A percentile compares a stretch with the other conserved stretches of the same genome.
Conservation (phyloP, 1,140 invertebrate species). For the Bacillus rossius region DNA sequence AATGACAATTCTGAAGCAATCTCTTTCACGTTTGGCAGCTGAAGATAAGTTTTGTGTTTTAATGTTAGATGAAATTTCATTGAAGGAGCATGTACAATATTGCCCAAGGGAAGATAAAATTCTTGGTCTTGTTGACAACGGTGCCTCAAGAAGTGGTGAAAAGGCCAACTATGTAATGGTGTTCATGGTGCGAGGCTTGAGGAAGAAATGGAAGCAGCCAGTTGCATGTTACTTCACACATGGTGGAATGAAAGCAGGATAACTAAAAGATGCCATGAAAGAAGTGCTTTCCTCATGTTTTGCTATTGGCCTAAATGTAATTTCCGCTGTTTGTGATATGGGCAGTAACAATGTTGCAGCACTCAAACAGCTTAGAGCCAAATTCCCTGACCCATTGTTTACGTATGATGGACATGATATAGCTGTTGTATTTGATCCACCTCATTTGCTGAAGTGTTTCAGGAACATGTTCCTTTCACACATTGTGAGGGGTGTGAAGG, state of each 20-base stretch:
- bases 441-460: no score
- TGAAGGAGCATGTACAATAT: background rate
- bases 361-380: no score
- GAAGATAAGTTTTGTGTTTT: background rate
- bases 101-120: background rate
- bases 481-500: no score
- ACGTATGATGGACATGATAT: background rate
- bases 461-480: conserved; percentile 15
- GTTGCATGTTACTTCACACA: no score
- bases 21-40: background rate
- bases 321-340: no score
- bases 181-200: no score
- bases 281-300: conserved; percentile 8
- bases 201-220: no score
- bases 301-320: conserved; percentile 7
- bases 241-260: background rate
- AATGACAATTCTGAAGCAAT: background rate
- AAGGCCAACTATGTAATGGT: no score
- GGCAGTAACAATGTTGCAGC: no score
- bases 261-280: conserved; percentile 1
- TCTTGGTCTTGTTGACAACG: background rate
- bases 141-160: background rate
- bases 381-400: no score
- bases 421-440: no score
- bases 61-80: background rate